Conservation (phyloP, 2,888 invertebrate species). For the Rhingia rostrata region DNA sequence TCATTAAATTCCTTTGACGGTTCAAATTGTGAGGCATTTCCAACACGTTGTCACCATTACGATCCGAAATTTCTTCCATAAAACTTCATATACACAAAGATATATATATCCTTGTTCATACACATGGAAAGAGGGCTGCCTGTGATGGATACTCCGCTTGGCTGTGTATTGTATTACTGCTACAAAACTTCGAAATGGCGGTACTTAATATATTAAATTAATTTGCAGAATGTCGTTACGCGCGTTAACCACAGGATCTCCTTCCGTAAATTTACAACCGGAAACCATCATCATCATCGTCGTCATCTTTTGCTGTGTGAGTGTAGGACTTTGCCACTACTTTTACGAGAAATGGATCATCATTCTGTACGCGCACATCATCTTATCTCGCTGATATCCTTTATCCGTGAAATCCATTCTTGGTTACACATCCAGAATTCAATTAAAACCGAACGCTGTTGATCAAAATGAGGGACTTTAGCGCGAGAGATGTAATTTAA, state of each 20-base stretch:
- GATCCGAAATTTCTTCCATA: conserved; percentile 38
- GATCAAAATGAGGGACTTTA: conserved; percentile 61
- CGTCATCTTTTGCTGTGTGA: conserved; percentile 22
- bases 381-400: conserved; percentile 43
- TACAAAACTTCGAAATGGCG: conserved; percentile 47
- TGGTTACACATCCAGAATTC: conserved; percentile 55
- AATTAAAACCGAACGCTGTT: conserved; percentile 64
- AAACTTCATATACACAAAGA: conserved; percentile 25
- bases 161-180: conserved; percentile 18
- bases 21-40: conserved; percentile 48
- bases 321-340: neutral
- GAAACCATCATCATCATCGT: conserved; percentile 65
- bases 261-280: conserved; percentile 65
- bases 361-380: conserved; percentile 24
- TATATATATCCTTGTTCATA: no score
- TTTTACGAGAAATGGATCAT: conserved; percentile 47
- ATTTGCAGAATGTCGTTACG: conserved; percentile 68
- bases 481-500: conserved; percentile 32
- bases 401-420: conserved; percentile 51
- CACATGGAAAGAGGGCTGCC: no score
- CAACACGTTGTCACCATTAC: conserved; percentile 61
- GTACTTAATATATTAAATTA: conserved; percentile 67
- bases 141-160: no score
- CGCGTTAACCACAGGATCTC: conserved; percentile 68
- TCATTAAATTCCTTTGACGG: conserved; percentile 64